A percentile compares a stretch with the other conserved stretches of the same genome.
phyloP scores from a whole-genome alignment of 2,113 vertebrate species.

The Nannospalax galili region DNA sequence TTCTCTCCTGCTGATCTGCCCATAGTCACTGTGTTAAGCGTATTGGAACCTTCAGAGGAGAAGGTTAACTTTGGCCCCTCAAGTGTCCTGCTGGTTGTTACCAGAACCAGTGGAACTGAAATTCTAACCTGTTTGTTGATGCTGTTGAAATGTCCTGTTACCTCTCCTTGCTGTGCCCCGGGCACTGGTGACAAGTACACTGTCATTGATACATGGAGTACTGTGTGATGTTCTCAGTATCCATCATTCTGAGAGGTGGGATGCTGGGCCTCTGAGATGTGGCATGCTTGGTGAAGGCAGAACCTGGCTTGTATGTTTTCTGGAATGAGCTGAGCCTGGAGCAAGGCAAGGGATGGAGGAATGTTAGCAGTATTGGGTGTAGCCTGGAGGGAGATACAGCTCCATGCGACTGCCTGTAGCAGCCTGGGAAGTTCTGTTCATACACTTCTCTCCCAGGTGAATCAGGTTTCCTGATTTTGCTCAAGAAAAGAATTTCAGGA shows the following conservation, averaged over 20 bases:
- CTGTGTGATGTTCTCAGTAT: background rate
- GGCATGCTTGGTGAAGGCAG: background rate
- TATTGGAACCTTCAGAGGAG: background rate
- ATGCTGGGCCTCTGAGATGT: background rate
- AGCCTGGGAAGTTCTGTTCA: background rate
- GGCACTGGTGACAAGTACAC: background rate
- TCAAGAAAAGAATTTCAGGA: background rate
- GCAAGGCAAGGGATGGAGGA: rapidly evolving
- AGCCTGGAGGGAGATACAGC: too few relatives aligned
- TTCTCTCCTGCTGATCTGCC: background rate
- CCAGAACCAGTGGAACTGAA: background rate
- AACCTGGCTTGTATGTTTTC: background rate
- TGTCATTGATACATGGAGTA: background rate
- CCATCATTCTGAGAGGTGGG: background rate
- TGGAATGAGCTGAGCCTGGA: background rate
- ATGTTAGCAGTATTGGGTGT: background rate
- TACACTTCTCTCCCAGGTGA: background rate
- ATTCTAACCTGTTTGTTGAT: background rate
- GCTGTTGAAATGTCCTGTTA: background rate
- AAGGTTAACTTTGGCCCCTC: too few relatives aligned
- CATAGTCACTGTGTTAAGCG: background rate
- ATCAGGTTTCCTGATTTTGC: background rate
- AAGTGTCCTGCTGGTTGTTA: too few relatives aligned
- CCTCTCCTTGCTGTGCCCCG: background rate
- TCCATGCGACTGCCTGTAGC: too few relatives aligned